Evolutionary conservation across 2,797 vertebrate species (phyloP).

Genomic region (Melanotaenia pygmaea): DNA sequence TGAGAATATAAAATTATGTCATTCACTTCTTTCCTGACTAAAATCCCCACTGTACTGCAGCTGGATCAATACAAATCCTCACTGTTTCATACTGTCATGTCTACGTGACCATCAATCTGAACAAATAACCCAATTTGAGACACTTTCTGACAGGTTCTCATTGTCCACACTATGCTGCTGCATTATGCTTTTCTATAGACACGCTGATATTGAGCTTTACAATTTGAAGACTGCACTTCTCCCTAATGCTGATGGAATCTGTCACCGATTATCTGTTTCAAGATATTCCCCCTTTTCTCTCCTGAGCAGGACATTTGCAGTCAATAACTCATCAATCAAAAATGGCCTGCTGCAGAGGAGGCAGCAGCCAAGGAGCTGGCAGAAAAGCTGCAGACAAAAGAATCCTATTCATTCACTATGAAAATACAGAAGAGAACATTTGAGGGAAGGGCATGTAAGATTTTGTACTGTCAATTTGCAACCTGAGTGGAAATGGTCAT

Average conservation of each 20-base stretch:
- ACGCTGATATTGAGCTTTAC: slow-evolving; percentile 32
- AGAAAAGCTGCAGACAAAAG: slow-evolving; percentile 7
- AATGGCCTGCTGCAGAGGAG: slow-evolving; percentile 31
- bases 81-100: slow-evolving; percentile 20
- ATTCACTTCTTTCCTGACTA: neutral
- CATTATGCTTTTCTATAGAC: slow-evolving; percentile 22
- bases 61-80: slow-evolving; percentile 51
- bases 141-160: slow-evolving; percentile 23
- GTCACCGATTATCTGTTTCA: slow-evolving; percentile 44
- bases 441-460: neutral
- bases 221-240: slow-evolving; percentile 18
- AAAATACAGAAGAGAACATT: neutral
- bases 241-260: slow-evolving; percentile 35
- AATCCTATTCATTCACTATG: neutral
- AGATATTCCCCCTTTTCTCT: slow-evolving; percentile 34
- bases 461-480: neutral
- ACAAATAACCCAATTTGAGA: slow-evolving; percentile 35
- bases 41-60: slow-evolving; percentile 15
- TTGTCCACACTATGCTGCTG: slow-evolving; percentile 19
- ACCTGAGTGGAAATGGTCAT: neutral
- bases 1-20: slow-evolving; percentile 7
- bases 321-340: slow-evolving; percentile 56
- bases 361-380: neutral
- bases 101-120: slow-evolving; percentile 40
- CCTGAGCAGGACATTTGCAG: slow-evolving; percentile 34